Conservation (phyloP, 2,113 vertebrate genomes). For the Atlantisia rogersi region DNA sequence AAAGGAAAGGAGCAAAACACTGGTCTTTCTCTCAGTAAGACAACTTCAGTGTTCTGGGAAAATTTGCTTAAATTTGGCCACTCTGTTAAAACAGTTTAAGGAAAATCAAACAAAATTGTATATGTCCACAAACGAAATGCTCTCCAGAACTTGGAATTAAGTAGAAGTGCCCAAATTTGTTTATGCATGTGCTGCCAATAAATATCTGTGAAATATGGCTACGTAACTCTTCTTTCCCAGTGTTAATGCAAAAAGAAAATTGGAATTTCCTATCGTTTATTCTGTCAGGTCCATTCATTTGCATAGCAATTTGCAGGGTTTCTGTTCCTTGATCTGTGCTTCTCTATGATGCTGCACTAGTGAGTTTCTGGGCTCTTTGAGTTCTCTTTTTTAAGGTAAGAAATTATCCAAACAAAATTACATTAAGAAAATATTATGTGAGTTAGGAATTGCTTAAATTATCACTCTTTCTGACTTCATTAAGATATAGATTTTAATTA, state of each 20-base stretch:
- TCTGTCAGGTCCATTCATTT: not conserved
- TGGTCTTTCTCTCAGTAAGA: not conserved
- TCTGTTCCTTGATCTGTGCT: not conserved
- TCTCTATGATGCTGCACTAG: not conserved
- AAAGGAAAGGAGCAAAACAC: not conserved
- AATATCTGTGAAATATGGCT: not conserved
- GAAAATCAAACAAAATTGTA: not conserved
- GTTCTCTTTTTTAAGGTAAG: not conserved
- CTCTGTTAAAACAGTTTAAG: not conserved
- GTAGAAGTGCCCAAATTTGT: not conserved
- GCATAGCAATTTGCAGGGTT: not conserved
- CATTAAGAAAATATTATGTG: not conserved
- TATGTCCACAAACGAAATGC: not conserved
- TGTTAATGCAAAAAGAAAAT: not conserved
- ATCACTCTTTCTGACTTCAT: not conserved
- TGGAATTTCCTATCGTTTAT: not conserved
- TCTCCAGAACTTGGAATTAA: not conserved
- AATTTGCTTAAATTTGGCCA: not conserved
- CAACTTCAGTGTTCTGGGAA: not conserved
- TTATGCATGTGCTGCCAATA: not conserved
- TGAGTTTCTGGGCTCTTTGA: not conserved
- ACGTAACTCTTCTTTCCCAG: not conserved
- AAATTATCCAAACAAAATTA: not conserved
- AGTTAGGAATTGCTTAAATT: not conserved
- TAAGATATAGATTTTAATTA: not conserved